Evolutionary conservation across 1,140 invertebrate genomes (phyloP).

Genomic region (Carposina sasakii): DNA sequence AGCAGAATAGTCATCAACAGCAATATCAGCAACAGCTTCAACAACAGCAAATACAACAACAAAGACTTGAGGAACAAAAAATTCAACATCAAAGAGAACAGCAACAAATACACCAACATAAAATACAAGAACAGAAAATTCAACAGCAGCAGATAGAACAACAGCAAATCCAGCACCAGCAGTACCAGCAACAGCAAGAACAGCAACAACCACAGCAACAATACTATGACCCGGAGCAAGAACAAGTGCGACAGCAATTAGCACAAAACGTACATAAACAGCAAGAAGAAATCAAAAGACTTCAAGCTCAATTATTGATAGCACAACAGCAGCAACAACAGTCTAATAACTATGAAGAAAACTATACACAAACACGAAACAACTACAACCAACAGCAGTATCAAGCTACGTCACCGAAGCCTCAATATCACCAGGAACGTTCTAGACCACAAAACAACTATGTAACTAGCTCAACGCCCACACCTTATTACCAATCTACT

Average conservation of each 20-base stretch:
- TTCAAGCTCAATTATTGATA: constrained; percentile 36
- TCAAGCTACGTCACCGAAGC: constrained; percentile 42
- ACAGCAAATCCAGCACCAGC: constrained; percentile 68
- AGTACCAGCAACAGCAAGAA: constrained; percentile 63
- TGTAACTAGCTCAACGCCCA: constrained; percentile 45
- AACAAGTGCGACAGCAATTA: constrained; percentile 43
- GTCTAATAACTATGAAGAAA: constrained; percentile 25
- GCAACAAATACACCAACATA: constrained; percentile 35
- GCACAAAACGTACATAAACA: too few species aligned
- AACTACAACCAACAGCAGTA: constrained; percentile 41
- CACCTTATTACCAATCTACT: constrained; percentile 53
- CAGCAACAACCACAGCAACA: constrained; percentile 58
- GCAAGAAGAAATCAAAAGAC: too few species aligned
- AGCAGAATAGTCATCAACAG: constrained; percentile 31
- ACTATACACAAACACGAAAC: constrained; percentile 29
- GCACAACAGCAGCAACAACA: constrained; percentile 47
- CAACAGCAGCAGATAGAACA: constrained; percentile 61
- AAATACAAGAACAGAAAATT: constrained; percentile 39
- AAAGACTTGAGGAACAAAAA: constrained; percentile 38
- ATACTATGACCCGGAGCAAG: constrained; percentile 39
- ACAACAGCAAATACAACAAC: constrained; percentile 45
- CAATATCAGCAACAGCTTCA: constrained; percentile 29
- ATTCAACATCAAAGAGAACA: constrained; percentile 38
- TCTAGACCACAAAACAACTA: constrained; percentile 40
- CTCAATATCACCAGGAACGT: constrained; percentile 55